phyloP scores from a whole-genome alignment of 2,888 invertebrate genomes.

The Xylocampa areola region DNA sequence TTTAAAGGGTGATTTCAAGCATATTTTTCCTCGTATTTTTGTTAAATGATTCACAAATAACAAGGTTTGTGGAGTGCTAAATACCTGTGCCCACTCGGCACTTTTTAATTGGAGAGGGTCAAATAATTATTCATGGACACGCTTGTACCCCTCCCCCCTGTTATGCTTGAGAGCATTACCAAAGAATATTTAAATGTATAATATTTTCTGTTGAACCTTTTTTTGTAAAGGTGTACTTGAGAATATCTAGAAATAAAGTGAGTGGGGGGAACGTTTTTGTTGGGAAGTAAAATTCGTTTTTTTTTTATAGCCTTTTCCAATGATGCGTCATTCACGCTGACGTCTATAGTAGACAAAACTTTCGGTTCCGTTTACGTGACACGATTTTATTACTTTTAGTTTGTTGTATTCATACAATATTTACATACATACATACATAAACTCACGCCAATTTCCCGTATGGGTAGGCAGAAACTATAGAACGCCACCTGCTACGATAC shows the following conservation, averaged over 20 bases:
- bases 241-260: background rate
- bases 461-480: no score
- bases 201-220: slow-evolving; percentile 36
- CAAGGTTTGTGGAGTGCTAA: slow-evolving; percentile 60
- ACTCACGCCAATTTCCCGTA: no score
- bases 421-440: no score
- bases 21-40: slow-evolving; percentile 48
- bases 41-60: slow-evolving; percentile 59
- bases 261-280: no score
- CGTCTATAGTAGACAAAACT: no score
- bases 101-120: slow-evolving; percentile 72
- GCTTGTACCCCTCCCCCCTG: slow-evolving; percentile 45
- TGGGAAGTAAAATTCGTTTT: no score
- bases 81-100: slow-evolving; percentile 64
- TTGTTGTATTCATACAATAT: no score
- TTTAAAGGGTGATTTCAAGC: background rate
- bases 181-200: slow-evolving; percentile 58
- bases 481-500: no score
- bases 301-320: no score
- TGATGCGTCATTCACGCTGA: no score
- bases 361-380: no score
- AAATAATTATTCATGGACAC: slow-evolving; percentile 75
- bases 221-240: slow-evolving; percentile 13
- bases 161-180: slow-evolving; percentile 51
- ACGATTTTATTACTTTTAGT: no score